Base-by-base conservation (phyloP, 2,888 invertebrate genomes). In the Lithosia quadra region DNA sequence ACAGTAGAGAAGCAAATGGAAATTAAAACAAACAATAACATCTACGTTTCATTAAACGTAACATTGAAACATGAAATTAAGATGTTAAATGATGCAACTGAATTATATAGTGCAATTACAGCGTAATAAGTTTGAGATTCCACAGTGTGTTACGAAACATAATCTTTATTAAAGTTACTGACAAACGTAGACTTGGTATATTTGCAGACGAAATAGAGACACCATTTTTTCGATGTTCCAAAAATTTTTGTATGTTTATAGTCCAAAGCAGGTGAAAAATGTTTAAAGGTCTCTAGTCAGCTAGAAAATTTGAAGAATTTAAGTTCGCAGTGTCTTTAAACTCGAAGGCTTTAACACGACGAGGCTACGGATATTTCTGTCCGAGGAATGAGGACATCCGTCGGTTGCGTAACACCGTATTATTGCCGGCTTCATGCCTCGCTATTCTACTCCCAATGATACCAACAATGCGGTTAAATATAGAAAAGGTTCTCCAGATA, bases 351-450 rank as follows among this genome's bases (percentile, higher is more conserved):
- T 66, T 64, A n/a, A 65, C 49, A 39, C 59, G 60, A 53, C 21
- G 57, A 21, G 72, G 78, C 82, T 77, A 78, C 82, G 79, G 84
- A 87, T 88, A 90, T 90, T 88, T 89, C 87, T 86, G 89, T 84
- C 81, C 78, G 75, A 83, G 80, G 84, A 90, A 89, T 86, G 89
- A 84, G 89, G 87, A 89, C 91, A 85, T 89, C 84, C 83, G 83
- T 81, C 77, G 84, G 82, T 90, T 90, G 85, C 84, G 82, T 90
- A 91, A 90, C 82, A 77, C 79, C 77, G 77, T 83, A 84, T 85
- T 85, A 84, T 80, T 76, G 77, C 75, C 75, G 68, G 75, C 73
- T 68, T 74, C 67, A 65, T 67, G 68, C 69, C 67, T 65, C 63
- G 75, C 74, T 75, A 70, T 78, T 69, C 69, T 70, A 69, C 74